Conservation (phyloP, 2,113 vertebrate genomes). For the Ovis canadensis region DNA sequence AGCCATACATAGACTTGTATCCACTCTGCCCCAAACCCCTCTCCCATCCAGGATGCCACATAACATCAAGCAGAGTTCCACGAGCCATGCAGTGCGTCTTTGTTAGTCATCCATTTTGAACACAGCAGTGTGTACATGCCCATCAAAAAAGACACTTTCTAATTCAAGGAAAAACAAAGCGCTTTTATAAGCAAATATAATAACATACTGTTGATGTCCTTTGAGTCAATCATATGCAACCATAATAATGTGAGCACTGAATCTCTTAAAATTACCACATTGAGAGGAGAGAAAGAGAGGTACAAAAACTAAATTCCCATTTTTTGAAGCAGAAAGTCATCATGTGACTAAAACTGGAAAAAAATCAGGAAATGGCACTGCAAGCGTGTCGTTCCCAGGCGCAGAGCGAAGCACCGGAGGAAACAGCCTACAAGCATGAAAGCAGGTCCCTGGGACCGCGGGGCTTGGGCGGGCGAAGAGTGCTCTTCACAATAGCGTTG, state of each 20-base stretch:
- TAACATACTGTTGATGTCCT: background rate
- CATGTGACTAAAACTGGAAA: background rate
- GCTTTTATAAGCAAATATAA: background rate
- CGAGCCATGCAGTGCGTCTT: fast-evolving
- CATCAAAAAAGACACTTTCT: background rate
- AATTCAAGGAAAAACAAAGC: background rate
- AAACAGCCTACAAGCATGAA: fast-evolving
- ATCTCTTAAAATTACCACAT: background rate
- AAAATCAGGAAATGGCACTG: background rate
- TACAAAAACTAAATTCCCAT: background rate
- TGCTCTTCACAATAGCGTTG: background rate
- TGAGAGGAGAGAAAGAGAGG: background rate
- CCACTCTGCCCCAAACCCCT: background rate
- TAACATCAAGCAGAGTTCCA: background rate
- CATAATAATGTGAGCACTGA: background rate
- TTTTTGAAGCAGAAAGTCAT: background rate
- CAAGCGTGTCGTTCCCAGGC: background rate
- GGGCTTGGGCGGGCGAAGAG: background rate
- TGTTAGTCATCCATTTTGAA: background rate
- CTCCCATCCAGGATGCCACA: background rate
- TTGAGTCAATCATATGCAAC: background rate
- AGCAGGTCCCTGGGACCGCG: background rate
- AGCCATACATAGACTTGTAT: fast-evolving
- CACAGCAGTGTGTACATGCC: background rate
- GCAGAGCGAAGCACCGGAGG: background rate